These are phyloP conservation scores for Lutjanus erythropterus DNA, from an alignment of 2,113 vertebrate species.

Conservation along the genomic window DNA sequence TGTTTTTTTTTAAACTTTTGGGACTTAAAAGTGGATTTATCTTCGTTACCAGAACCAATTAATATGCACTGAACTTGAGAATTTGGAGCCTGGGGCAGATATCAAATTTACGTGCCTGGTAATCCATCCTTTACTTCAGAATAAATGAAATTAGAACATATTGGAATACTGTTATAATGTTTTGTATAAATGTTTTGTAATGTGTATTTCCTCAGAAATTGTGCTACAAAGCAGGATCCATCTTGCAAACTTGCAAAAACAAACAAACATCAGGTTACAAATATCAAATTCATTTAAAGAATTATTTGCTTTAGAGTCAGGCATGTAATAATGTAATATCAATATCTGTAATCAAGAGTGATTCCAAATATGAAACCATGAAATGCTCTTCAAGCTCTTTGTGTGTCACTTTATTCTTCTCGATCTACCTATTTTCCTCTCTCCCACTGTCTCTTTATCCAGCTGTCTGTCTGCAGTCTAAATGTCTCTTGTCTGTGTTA, in stretches of 20 bases:
- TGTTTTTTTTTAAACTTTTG: no score
- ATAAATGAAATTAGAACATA: no score
- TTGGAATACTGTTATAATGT: no score
- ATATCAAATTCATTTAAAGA: not conserved
- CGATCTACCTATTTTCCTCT: not conserved
- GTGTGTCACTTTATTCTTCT: not conserved
- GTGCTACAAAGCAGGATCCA: not conserved
- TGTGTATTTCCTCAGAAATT: not conserved
- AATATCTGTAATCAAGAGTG: not conserved
- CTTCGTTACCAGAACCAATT: no score
- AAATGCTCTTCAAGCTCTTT: no score
- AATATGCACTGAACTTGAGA: no score
- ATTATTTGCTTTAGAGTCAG: not conserved
- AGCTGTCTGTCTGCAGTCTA: not conserved
- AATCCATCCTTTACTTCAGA: no score
- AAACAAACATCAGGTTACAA: not conserved
- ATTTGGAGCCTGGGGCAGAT: no score
- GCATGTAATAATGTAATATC: not conserved
- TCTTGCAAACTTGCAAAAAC: not conserved
- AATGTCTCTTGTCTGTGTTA: not conserved
- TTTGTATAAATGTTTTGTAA: no score
- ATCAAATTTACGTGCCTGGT: no score
- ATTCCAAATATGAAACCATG: not conserved
- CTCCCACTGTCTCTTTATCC: not conserved
- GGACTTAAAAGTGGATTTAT: no score